A percentile compares a stretch with the other conserved stretches of the same genome.
Evolutionary conservation across 2,888 invertebrate species (phyloP).

Genomic region (Cantharis nigra): DNA sequence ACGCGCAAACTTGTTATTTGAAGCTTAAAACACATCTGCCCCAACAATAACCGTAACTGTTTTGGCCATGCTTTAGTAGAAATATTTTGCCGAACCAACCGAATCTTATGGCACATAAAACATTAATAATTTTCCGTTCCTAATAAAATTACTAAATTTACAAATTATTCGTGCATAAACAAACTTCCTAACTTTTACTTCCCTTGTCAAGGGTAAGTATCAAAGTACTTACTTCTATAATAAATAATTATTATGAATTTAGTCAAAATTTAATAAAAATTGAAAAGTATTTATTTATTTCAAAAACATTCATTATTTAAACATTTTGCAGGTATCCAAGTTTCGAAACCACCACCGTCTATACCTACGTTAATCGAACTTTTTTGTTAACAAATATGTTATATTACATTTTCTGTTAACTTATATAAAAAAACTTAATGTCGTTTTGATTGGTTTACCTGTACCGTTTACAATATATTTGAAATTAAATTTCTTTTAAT

Average conservation of each 20-base stretch:
- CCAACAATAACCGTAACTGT: constrained; percentile 35
- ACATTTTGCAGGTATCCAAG: not conserved
- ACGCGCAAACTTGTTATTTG: constrained; percentile 30
- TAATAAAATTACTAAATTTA: not conserved
- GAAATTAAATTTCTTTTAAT: not conserved
- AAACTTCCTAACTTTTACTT: not conserved
- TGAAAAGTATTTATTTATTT: not conserved
- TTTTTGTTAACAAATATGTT: not conserved
- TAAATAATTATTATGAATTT: not conserved
- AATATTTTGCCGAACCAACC: constrained; percentile 14
- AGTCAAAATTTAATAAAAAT: not conserved
- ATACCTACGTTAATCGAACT: not conserved
- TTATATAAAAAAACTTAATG: not conserved
- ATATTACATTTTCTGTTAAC: not conserved
- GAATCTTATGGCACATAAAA: constrained; percentile 23
- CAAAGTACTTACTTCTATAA: not conserved
- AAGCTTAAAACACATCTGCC: constrained; percentile 37
- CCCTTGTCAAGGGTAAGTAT: not conserved
- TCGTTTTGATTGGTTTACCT: not conserved
- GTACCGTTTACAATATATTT: not conserved
- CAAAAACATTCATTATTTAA: not conserved
- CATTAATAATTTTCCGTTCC: constrained; percentile 15
- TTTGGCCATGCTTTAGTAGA: constrained; percentile 20
- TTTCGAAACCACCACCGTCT: not conserved
- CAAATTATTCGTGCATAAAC: not conserved